A percentile compares a stretch with the other conserved stretches of the same genome.
These are phyloP conservation scores for Andricus quercusramuli DNA, from an alignment of 2,888 invertebrate species.

Conservation along the genomic window DNA sequence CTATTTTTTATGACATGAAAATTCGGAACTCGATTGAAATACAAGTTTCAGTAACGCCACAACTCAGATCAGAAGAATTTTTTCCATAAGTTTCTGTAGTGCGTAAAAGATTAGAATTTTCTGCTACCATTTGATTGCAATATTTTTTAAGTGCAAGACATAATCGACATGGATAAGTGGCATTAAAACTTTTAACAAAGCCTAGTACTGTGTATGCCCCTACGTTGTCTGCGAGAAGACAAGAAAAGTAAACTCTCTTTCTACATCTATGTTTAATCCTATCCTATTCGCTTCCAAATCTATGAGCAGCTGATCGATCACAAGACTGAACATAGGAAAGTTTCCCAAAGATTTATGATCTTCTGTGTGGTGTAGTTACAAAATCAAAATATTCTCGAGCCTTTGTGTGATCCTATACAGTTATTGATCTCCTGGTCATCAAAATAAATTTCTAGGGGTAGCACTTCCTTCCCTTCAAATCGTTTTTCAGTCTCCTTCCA, in stretches of 20 bases:
- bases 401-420: not conserved
- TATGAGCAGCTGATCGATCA: not conserved
- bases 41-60: not conserved
- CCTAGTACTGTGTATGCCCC: not conserved
- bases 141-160: not conserved
- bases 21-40: not conserved
- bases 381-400: not conserved
- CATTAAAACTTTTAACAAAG: not conserved
- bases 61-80: not conserved
- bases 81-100: not conserved
- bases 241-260: not conserved
- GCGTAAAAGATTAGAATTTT: not conserved
- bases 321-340: not conserved
- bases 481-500: not conserved
- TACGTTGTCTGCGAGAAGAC: not conserved
- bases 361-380: not conserved
- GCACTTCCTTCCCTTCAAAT: not conserved
- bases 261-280: not conserved
- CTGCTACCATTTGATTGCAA: not conserved
- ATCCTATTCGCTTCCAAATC: not conserved
- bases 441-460: conserved; percentile 3
- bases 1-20: not conserved
- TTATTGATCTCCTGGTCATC: not conserved
- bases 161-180: not conserved
- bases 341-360: not conserved